Evolutionary conservation across 2,797 vertebrate species (phyloP), one percentile per base, ranked within the genome.

Genomic region (Lindbergichthys nudifrons): DNA sequence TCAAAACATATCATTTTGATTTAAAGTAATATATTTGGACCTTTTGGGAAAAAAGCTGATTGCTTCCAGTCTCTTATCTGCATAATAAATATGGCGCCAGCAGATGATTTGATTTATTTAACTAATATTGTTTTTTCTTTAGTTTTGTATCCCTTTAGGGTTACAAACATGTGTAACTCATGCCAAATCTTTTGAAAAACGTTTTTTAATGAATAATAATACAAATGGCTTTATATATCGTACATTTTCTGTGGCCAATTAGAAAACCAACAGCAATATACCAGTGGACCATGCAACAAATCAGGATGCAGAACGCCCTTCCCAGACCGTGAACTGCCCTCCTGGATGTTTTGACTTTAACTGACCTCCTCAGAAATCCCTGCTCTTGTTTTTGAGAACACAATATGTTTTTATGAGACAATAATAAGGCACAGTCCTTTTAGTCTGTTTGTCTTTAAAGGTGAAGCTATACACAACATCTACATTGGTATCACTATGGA

Each of bases 401-500:
- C 2, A 13, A 36, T 39, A 57, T 70, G 36, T 71, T 82, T 82
- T 67, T 67, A 65, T 59, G 59, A 68, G 50, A 73, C 72, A 80
- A 67, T 58, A 65, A 45, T 66, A 58, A 77, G 76, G 87, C 90
- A 85, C 89, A 89, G 89, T 87, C 86, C 32, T 62, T 69, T 51
- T 60, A 81, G 87, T 88, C 87, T 83, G 86, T 79, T 91, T 91
- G 88, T 92, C 88, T 81, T 84, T 71, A 58, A 79, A 65, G 21
- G 46, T 77, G 77, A 78, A 73, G 70, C 45, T 53, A 60, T 68
- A 71, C 60, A 68, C 48, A 58, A 70, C 60, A 30, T 72, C 57
- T 70, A 60, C 64, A 54, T 80, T 73, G 69, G 50, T 69, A 58
- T 77, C 56, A 23, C 58, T 66, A 74, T 85, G 46, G 26, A 72